Evolutionary conservation across 2,888 invertebrate species (phyloP), one percentile per base, ranked within the genome.

Genomic region (Sipha maydis): DNA sequence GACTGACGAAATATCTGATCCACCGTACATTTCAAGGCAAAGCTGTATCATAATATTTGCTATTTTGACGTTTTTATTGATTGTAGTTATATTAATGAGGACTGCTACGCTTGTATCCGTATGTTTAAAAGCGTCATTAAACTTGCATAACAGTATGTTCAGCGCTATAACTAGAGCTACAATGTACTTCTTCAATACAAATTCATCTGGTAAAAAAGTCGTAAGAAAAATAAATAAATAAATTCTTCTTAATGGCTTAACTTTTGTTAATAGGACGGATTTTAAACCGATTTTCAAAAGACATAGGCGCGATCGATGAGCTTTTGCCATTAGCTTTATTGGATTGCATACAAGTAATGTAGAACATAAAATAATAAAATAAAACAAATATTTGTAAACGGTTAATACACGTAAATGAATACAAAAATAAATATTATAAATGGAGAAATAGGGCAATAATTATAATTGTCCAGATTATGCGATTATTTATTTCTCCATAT

Each of bases 111-210:
- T 96, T 92, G 96, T 95, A 91, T 94, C 94, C 92, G 91, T 95
- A 90, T 96, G 96, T 90, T 96, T 97, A 94, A 94, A 93, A 76
- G 96, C 97, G 0, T 97, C 97, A 0, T 94, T 94, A 8, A 93
- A 93, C 5, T 93, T 98, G 0, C 98, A 98, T 92, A 95, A 96
- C 92, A 93, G 92, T 31, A 97, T 98, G 97, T 97, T 97, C 92
- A 92, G 93, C 28, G 93, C 95, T 56, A 94, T 98, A 34, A 95
- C 96, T 5, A 93, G 95, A 31, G 95, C 97, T 0, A 95, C 96
- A 0, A 96, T 97, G 94, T 93, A 94, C 38, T 98, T 98, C 93
- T 98, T 98, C 92, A 97, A 97, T 91, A 94, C 94, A 7, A 98
- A 97, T 92, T 96, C 97, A 0, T 95, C 95, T 0, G 96, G 96